phyloP scores from a whole-genome alignment of 2,113 vertebrate species.

The Dasyurus viverrinus region DNA sequence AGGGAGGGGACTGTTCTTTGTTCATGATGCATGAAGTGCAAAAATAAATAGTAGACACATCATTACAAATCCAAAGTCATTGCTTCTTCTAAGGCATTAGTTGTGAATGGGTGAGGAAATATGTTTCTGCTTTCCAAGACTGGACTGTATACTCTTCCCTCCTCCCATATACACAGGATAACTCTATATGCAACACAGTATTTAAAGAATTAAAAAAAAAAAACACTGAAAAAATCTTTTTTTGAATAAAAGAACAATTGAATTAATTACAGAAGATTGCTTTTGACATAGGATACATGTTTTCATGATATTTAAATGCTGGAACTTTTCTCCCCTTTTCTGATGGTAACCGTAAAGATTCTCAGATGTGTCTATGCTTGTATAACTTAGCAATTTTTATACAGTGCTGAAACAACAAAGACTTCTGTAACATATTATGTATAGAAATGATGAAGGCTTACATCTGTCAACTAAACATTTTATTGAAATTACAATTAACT shows the following conservation, averaged over 20 bases:
- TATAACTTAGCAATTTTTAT: slow-evolving; percentile 19
- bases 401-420: slow-evolving; percentile 40
- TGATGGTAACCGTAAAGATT: slow-evolving; percentile 19
- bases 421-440: slow-evolving; percentile 13
- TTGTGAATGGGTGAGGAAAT: background rate
- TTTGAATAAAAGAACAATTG: background rate
- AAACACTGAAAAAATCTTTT: background rate
- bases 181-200: background rate
- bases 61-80: background rate
- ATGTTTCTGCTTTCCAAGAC: background rate
- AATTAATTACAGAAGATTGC: background rate
- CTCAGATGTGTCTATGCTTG: slow-evolving; percentile 64
- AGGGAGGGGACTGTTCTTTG: background rate
- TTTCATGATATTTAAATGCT: background rate
- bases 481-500: slow-evolving; percentile 73
- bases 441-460: slow-evolving; percentile 63
- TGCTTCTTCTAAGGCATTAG: background rate
- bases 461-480: slow-evolving; percentile 64
- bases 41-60: slow-evolving; percentile 25
- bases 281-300: background rate
- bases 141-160: background rate
- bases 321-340: slow-evolving; percentile 9
- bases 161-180: background rate
- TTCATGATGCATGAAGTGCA: slow-evolving; percentile 32
- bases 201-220: too few relatives aligned